phyloP scores from a whole-genome alignment of 2,888 invertebrate species.

The Microctonus hyperodae region DNA sequence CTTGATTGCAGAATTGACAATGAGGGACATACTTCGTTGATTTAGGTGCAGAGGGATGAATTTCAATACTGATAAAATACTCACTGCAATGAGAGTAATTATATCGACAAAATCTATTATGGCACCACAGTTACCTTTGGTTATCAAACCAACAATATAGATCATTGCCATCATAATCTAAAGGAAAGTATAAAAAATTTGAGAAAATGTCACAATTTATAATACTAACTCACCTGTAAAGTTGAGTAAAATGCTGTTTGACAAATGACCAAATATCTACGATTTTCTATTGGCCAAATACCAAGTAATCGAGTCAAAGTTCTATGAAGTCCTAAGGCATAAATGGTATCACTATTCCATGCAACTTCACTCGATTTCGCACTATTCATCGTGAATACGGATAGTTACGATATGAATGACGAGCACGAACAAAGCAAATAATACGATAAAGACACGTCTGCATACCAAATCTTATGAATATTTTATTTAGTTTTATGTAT shows the following conservation, averaged over 20 bases:
- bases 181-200: not conserved
- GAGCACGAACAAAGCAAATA: no score
- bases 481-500: no score
- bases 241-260: not conserved
- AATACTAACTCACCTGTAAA: conserved; percentile 9
- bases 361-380: not conserved
- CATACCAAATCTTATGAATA: no score
- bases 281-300: conserved; percentile 24
- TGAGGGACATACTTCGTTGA: conserved; percentile 18
- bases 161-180: conserved; percentile 16
- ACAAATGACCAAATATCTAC: not conserved
- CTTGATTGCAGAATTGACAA: conserved; percentile 28
- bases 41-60: conserved; percentile 5
- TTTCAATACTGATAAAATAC: conserved; percentile 5
- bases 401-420: no score
- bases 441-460: not conserved
- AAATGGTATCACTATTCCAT: conserved; percentile 32
- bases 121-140: conserved; percentile 17
- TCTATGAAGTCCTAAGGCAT: conserved; percentile 33
- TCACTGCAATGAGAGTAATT: conserved; percentile 18
- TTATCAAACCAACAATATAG: not conserved
- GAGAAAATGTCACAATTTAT: not conserved
- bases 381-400: not conserved
- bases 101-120: conserved; percentile 26
- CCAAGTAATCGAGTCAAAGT: conserved; percentile 20